Conservation (phyloP, 1,140 invertebrate genomes). For the Listronotus bonariensis region DNA sequence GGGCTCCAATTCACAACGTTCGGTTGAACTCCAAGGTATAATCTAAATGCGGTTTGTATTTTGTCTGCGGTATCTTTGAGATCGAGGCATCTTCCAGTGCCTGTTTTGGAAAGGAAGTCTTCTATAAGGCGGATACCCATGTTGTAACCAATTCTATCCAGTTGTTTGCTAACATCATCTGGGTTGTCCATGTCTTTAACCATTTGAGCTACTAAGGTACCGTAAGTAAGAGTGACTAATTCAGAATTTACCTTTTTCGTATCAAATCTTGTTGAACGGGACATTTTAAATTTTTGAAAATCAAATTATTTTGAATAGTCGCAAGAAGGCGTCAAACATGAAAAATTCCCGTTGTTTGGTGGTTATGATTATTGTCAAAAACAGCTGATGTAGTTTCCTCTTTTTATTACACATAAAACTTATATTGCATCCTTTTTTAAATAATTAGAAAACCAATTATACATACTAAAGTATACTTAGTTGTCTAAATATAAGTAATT, state of each 20-base stretch:
- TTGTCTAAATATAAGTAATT: no score
- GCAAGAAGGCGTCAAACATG: no score
- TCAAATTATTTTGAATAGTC: no score
- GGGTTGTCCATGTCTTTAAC: constrained; percentile 97
- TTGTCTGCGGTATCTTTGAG: constrained; percentile 97
- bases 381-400: no score
- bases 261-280: constrained; percentile 48
- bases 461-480: no score
- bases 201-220: constrained; percentile 94
- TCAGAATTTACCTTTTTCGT: constrained; percentile 81
- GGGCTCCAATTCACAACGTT: constrained; percentile 92
- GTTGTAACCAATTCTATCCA: constrained; percentile 95
- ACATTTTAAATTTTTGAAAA: constrained; percentile 11
- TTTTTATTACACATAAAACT: no score
- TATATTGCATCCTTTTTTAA: no score
- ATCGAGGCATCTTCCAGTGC: constrained; percentile 88
- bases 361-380: no score
- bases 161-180: constrained; percentile 94
- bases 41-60: constrained; percentile 81
- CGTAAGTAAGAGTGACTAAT: constrained; percentile 96
- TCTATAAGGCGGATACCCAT: constrained; percentile 97
- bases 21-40: constrained; percentile 91
- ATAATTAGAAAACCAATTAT: no score
- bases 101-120: constrained; percentile 94
- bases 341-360: no score